Evolutionary conservation across 2,888 invertebrate species (phyloP), one percentile per base, ranked within the genome.

Genomic region (Melinaea menophilus): DNA sequence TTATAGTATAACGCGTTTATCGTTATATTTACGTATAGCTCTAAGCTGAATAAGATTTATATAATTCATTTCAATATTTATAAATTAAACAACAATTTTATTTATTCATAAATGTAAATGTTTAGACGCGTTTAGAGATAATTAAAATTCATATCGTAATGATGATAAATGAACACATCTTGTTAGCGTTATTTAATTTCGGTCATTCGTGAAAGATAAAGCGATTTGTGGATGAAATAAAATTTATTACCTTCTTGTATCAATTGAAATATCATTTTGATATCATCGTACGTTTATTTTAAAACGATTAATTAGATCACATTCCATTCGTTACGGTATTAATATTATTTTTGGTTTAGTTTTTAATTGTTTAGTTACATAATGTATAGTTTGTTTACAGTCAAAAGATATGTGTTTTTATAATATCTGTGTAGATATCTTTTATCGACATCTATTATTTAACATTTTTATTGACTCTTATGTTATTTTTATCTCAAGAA

Each of bases 241-340:
- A 65, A 61, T 67, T 62, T 65, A 67, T 65, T 61, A 65, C 57
- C 56, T 41, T 41, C 55, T 56, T 59, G 45, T 58, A 54, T 61
- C 62, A 65, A 65, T 61, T 59, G 59, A 56, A 60, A 58, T 45
- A 64, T 65, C 58, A 63, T 65, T 58, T 58, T 35, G 47, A 58
- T 46, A 64, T 65, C 58, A 63, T 65, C 59, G 61, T 35, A 47
- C 55, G 41, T 55, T 41, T 35, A 57, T 62, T 62, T 64, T 13
- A 76, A 81, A 82, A 76, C 58, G 71, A 66, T 74, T 72, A 71
- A 75, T 73, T 57, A 61, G 59, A 67, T 61, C 62, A 59, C 62
- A 61, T 67, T 63, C 58, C 55, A 47, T 59, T 59, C 55, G 55
- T 51, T 54, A 46, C 45, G 62, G 35, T 31, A 2, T 57, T 54